These are phyloP conservation scores for Calliphora vicina DNA, from an alignment of 1,140 invertebrate species.

Conservation along the genomic window DNA sequence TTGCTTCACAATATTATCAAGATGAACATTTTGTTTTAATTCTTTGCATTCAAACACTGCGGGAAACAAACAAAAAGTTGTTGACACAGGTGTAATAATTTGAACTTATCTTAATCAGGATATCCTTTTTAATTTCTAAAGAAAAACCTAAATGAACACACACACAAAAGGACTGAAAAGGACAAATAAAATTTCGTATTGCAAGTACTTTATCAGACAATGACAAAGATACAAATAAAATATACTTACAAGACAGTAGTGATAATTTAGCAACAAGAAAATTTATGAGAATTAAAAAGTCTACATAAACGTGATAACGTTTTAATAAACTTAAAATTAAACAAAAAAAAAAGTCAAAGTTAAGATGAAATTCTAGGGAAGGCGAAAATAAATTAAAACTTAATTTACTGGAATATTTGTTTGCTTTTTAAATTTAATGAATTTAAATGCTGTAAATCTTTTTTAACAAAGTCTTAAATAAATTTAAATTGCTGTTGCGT, in stretches of 20 bases:
- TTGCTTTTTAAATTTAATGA: no score
- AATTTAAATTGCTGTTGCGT: neutral
- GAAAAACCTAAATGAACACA: neutral
- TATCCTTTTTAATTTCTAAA: constrained; percentile 24
- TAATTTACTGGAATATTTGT: no score
- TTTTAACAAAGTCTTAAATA: no score
- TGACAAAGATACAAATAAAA: neutral
- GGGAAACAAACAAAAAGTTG: neutral
- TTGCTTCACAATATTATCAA: no score
- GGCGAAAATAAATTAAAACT: neutral
- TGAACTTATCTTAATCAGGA: constrained; percentile 21
- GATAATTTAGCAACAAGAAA: neutral
- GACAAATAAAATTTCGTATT: neutral
- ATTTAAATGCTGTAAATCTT: no score
- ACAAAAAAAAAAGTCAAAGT: neutral
- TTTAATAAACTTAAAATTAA: neutral
- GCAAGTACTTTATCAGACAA: neutral
- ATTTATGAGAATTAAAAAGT: neutral
- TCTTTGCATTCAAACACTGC: no score
- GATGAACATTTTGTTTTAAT: no score
- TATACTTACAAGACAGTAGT: neutral
- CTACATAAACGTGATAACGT: neutral
- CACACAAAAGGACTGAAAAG: neutral
- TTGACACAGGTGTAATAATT: constrained; percentile 30
- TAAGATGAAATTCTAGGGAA: neutral